Conservation (phyloP, 2,888 invertebrate genomes). For the Sminthurinus aureus region DNA sequence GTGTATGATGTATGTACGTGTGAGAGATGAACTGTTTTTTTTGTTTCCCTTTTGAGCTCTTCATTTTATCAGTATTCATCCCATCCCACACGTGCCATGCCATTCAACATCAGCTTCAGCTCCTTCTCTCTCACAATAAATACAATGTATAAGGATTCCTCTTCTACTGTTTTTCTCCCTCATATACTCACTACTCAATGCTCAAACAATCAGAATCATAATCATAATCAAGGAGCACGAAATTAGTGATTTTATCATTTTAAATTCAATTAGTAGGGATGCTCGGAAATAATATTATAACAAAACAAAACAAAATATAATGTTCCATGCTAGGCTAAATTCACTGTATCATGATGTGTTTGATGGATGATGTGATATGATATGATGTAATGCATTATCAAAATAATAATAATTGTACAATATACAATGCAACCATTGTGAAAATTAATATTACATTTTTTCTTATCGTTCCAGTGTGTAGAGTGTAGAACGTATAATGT, state of each 20-base stretch:
- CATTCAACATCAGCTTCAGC: too few relatives aligned
- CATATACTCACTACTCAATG: not conserved
- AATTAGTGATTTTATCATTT: conserved; percentile 18
- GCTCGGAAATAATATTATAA: not conserved
- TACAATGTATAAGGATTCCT: not conserved
- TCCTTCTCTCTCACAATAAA: too few relatives aligned
- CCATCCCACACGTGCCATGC: not conserved
- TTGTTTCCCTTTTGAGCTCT: not conserved
- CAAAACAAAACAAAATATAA: not conserved
- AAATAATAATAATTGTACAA: not conserved
- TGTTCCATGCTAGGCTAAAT: not conserved
- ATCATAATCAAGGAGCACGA: conserved; percentile 6
- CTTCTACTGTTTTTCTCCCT: too few relatives aligned
- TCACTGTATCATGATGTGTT: not conserved
- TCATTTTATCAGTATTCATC: not conserved
- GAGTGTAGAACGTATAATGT: too few relatives aligned
- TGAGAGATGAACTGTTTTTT: not conserved
- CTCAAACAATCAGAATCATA: not conserved
- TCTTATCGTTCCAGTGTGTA: not conserved
- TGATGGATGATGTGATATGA: too few relatives aligned
- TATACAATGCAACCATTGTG: not conserved
- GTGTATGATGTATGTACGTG: not conserved
- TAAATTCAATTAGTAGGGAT: conserved; percentile 10
- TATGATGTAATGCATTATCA: too few relatives aligned
- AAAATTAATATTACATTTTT: not conserved